A percentile compares a stretch with the other conserved stretches of the same genome.
Evolutionary conservation across 2,888 invertebrate genomes (phyloP).

Genomic region (Euplexia lucipara): DNA sequence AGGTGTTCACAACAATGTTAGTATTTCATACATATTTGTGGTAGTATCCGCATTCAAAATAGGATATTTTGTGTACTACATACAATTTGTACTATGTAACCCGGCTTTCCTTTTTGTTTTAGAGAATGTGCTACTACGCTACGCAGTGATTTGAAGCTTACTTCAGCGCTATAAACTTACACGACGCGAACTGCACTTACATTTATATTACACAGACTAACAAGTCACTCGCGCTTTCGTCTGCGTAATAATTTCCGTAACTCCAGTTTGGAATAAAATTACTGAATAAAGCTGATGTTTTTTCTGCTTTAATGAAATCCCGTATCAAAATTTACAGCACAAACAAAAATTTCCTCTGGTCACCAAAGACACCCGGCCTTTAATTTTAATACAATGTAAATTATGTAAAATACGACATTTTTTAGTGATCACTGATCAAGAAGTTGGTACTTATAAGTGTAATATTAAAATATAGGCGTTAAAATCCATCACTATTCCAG

Average conservation of each 20-base stretch:
- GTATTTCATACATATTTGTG: slow-evolving; percentile 14
- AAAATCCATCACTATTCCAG: slow-evolving; percentile 71
- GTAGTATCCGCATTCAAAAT: slow-evolving; percentile 25
- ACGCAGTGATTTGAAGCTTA: no score
- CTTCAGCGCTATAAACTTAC: background rate
- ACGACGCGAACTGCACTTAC: background rate
- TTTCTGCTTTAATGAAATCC: background rate
- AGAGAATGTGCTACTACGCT: no score
- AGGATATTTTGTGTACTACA: slow-evolving; percentile 14
- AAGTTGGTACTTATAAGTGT: slow-evolving; percentile 38
- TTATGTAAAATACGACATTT: slow-evolving; percentile 32
- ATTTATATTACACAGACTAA: no score
- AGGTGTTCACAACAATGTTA: slow-evolving; percentile 28
- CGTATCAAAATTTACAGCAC: slow-evolving; percentile 1
- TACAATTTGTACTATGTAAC: no score
- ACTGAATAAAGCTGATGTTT: background rate
- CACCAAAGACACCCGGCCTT: slow-evolving; percentile 6
- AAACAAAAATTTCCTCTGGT: background rate
- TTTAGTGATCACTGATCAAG: slow-evolving; percentile 48
- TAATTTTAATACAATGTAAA: slow-evolving; percentile 24
- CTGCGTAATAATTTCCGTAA: slow-evolving; percentile 1
- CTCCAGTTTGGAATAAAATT: slow-evolving; percentile 5
- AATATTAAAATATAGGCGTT: slow-evolving; percentile 53
- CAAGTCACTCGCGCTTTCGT: no score
- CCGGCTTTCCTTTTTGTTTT: no score